Evolutionary conservation across 1,140 invertebrate genomes (phyloP), one percentile per base, ranked within the genome.

Genomic region (Diabrotica virgifera): DNA sequence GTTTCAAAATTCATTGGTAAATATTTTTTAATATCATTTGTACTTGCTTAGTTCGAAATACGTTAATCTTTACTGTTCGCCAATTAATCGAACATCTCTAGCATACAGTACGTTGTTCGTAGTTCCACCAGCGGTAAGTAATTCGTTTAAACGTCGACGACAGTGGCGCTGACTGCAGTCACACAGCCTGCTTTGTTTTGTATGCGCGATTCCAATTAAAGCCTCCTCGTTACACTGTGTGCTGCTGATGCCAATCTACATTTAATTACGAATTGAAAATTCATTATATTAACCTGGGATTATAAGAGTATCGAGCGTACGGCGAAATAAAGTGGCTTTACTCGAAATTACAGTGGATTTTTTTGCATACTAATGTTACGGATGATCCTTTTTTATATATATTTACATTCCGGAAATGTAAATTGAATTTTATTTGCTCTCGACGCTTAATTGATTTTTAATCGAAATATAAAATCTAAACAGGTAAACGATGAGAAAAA

Each of bases 251-350:
- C 35, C 54, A 66, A 66, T 66, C 24, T 55, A 66, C 37, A 62
- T 66, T 66, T 66, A 62, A 66, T 66, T 66, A 62, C 64, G 55
- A 66, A 66, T 66, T 66, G 64, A 61, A 66, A 62, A 60, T 66
- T 62, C 52, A 62, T 62, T 56, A 56, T 56, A 66, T 61, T 56
- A 66, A 62, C 54, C 59, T 57, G 40, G 40, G 40, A 46, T 46
- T 46, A 46, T 46, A 46, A 46, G n/a, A 46, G 40, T 46, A 46
- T 46, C 40, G 40, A 46, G 40, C 8, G 40, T 46, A 46, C 40
- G 24, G 40, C 40, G 40, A 46, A 46, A 46, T 46, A 46, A 46
- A 46, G 40, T 46, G 40, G 40, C 40, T 46, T 46, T 46, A 46
- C 8, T 46, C 8, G 40, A 46, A 46, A 46, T 46, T 46, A 46